Evolutionary conservation across 2,888 invertebrate genomes (phyloP), one percentile per base, ranked within the genome.

Genomic region (Oithona nana): DNA sequence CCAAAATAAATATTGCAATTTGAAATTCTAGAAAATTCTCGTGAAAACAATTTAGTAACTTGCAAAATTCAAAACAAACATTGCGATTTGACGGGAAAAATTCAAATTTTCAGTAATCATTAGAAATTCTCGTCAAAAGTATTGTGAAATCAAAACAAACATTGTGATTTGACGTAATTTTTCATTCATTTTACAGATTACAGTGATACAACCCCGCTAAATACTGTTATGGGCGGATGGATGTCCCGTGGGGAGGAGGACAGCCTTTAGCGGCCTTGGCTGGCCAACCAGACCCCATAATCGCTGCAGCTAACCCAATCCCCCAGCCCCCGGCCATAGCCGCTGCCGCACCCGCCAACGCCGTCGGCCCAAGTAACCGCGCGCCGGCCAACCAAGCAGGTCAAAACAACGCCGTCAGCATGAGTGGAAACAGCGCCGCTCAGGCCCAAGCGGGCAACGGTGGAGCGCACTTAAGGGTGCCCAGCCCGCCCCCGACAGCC

Each of bases 401-500:
- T 2, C 2, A 20, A 16, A 26, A 3, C 24, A 20, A 20, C 54
- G 54, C 54, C 16, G 24, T 26, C 24, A 16, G 24, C 54, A 54
- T 24, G 13, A 20, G 2, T 3, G 54, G 54, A 3, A 26, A 16
- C 54, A 54, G 26, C 54, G 26, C 20, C 16, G 54, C 54, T 11
- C 24, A 13, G 4, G 54, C 3, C 26, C 26, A 20, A 26, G 24
- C 54, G 16, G 54, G 24, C 26, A 20, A 24, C 3, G 61, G 56
- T 22, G 57, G 54, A 31, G 16, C 6, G 8, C 8, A 16, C 39
- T 16, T 90, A 77, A 84, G 92, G 73, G 92, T 93, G 75, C 92
- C 93, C 73, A 92, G 90, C 79, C 92, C 92, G 75, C 86, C 87
- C 70, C 84, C 92, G 73, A 87, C 87, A 77, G 68, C 68, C 58